A percentile compares a stretch with the other conserved stretches of the same genome.
These are phyloP conservation scores for Hirudo medicinalis DNA, from an alignment of 1,140 invertebrate species.

Conservation along the genomic window DNA sequence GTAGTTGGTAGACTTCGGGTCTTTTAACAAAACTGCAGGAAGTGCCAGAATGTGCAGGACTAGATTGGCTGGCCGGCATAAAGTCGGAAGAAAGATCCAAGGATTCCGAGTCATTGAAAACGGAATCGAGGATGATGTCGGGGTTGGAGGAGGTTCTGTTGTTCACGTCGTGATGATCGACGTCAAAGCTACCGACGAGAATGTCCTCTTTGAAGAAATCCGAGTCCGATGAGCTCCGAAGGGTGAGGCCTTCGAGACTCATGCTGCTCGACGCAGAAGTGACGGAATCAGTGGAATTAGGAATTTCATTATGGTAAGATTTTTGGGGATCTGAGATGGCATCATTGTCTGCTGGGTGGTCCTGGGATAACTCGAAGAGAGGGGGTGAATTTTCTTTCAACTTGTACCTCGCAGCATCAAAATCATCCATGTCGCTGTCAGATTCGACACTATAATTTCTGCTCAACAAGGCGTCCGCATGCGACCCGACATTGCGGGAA, in stretches of 20 bases:
- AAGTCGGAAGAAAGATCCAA: no score
- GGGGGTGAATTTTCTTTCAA: not conserved
- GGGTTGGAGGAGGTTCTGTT: no score
- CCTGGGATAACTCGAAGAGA: not conserved
- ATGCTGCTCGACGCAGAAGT: not conserved
- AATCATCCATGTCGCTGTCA: conserved; percentile 1
- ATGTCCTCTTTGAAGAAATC: no score
- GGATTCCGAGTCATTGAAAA: no score
- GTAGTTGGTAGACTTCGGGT: no score
- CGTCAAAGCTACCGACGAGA: no score
- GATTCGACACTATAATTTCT: not conserved
- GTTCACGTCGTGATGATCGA: no score
- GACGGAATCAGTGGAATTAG: not conserved
- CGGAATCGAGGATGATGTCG: no score
- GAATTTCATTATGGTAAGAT: not conserved
- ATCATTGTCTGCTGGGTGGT: not conserved
- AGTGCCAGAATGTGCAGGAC: no score
- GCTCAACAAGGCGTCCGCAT: not conserved
- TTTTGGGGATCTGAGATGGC: not conserved
- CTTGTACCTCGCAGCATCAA: not conserved
- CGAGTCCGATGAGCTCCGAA: no score
- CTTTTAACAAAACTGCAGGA: no score
- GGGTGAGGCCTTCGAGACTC: not conserved
- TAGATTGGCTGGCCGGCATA: no score
- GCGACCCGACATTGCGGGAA: not conserved